Evolutionary conservation across 2,113 vertebrate genomes (phyloP), one percentile per base, ranked within the genome.

Genomic region (Nothocercus nigrocapillus): DNA sequence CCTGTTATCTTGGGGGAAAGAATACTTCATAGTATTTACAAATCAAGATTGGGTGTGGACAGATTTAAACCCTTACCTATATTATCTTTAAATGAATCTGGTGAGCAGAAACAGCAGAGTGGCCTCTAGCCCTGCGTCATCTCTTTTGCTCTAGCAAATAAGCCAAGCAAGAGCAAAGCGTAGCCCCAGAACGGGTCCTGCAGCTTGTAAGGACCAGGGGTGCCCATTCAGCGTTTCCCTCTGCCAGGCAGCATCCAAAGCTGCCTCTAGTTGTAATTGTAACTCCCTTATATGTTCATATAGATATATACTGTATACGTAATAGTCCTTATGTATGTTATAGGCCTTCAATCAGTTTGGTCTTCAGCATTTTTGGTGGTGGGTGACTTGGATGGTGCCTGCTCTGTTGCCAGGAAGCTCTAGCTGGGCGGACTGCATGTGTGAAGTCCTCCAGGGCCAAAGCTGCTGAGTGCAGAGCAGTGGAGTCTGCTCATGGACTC

Each of bases 261-360:
- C 21, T 22, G 22, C 40, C 47, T 27, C 19, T 13, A 2, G 1
- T 1, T 16, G 18, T 22, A 22, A 38, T 1, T n/a, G n/a, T n/a
- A n/a, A 11, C 11, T 2, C 10, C 0, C 27, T 30, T 16, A 54
- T 54, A 54, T 54, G 53, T 59, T 40, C 45, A 47, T 47, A 47
- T 47, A 47, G 45, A 47, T 47, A 20, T 47, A 47, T 47, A 47
- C 20, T 47, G 45, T 47, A 47, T 21, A 47, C 20, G 45, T 20
- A 47, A 47, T 47, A 47, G 45, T 20, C 0, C 14, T 16, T 56
- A 56, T 8, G 16, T 54, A 28, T 28, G 27, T 53, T 40, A 44
- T n/a, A 24, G 61, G 49, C 8, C 13, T 34, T 58, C 10, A 2
- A 27, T 40, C 11, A 8, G 44, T 44, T 47, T 19, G 24, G 70